These are phyloP conservation scores for Schizopygopsis pylzovi DNA, from an alignment of 2,797 vertebrate genomes.

Conservation along the genomic window DNA sequence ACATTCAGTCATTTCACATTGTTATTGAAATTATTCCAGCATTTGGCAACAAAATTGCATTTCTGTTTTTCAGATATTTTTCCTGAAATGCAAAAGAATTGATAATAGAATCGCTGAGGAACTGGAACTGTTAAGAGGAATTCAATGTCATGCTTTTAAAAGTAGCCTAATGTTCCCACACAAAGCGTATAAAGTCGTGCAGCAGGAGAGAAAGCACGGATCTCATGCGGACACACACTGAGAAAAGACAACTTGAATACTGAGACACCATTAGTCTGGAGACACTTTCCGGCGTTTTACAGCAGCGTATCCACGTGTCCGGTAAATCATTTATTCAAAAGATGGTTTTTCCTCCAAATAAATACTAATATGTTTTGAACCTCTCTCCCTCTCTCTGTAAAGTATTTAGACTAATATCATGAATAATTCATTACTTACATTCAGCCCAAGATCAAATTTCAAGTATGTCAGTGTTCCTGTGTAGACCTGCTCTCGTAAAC, in stretches of 20 bases:
- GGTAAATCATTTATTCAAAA: constrained; percentile 8
- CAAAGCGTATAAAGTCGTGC: not conserved
- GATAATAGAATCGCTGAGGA: not conserved
- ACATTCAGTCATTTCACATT: not conserved
- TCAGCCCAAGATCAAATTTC: constrained; percentile 39
- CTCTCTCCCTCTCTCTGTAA: constrained; percentile 30
- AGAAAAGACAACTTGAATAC: not conserved
- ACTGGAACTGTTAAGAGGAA: not conserved
- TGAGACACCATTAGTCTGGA: constrained; percentile 11
- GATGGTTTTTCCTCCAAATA: constrained; percentile 19
- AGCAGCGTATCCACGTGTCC: not conserved
- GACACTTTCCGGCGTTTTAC: constrained; percentile 3
- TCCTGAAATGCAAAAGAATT: constrained; percentile 8
- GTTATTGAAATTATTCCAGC: not conserved
- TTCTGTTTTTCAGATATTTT: constrained; percentile 13
- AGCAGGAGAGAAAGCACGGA: not conserved
- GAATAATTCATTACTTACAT: constrained; percentile 53
- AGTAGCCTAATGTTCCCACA: constrained; percentile 14
- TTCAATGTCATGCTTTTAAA: not conserved
- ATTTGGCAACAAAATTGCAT: not conserved
- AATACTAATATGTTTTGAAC: constrained; percentile 30
- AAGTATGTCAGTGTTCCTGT: constrained; percentile 30
- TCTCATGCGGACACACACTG: not conserved
- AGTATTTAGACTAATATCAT: constrained; percentile 42
- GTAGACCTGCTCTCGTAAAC: not conserved